phyloP scores from a whole-genome alignment of 2,888 invertebrate genomes.

The Masnerella sp. region DNA sequence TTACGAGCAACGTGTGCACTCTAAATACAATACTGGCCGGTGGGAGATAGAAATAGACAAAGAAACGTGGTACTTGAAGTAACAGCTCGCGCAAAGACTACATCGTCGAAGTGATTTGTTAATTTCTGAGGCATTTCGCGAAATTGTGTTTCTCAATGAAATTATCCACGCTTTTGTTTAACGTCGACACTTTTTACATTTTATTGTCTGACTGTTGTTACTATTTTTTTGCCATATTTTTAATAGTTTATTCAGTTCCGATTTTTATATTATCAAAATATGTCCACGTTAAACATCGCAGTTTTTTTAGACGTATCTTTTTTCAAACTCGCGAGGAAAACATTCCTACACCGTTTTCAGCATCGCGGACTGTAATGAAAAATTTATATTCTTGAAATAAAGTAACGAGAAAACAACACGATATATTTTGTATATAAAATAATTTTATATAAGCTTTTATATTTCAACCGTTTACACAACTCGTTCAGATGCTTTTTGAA shows the following conservation, averaged over 20 bases:
- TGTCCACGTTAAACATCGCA: too few species aligned
- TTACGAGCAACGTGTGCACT: slow-evolving; percentile 13
- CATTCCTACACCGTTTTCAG: slow-evolving; percentile 30
- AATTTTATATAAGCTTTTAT: slow-evolving; percentile 51
- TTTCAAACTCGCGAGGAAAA: slow-evolving; percentile 20
- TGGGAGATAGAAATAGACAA: neutral
- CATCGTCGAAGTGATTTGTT: slow-evolving; percentile 18
- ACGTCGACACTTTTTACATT: neutral
- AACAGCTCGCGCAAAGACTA: too few species aligned
- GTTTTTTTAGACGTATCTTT: slow-evolving; percentile 36
- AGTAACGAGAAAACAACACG: slow-evolving; percentile 36
- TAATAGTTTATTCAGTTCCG: too few species aligned
- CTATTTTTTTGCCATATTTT: too few species aligned
- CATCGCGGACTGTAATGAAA: slow-evolving; percentile 39
- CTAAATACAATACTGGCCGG: slow-evolving; percentile 9
- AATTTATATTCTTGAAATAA: slow-evolving; percentile 56
- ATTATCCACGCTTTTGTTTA: slow-evolving; percentile 12
- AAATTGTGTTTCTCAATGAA: slow-evolving; percentile 13
- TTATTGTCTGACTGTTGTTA: too few species aligned
- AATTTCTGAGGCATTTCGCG: slow-evolving; percentile 22
- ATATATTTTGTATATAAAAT: slow-evolving; percentile 51
- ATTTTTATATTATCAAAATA: too few species aligned
- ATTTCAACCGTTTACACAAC: slow-evolving; percentile 43
- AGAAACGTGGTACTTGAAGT: too few species aligned
- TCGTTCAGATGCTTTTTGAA: slow-evolving; percentile 23